These are phyloP conservation scores for Gymnocheta viridis DNA, from an alignment of 2,888 invertebrate genomes.

Conservation along the genomic window DNA sequence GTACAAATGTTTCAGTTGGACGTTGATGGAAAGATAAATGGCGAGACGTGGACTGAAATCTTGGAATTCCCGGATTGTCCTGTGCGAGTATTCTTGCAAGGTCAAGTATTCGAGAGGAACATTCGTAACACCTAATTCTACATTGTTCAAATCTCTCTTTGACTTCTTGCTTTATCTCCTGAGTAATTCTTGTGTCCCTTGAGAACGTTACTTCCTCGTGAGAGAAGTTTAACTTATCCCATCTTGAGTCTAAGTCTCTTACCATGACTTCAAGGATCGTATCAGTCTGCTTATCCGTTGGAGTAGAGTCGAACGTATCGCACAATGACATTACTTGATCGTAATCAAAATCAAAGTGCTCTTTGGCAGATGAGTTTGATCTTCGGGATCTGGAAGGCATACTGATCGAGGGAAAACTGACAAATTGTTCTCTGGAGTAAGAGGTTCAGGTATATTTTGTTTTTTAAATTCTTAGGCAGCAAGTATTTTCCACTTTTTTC, in stretches of 20 bases:
- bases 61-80: neutral
- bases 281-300: neutral
- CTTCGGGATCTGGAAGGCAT: neutral
- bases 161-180: too few relatives aligned
- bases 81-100: neutral
- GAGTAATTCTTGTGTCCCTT: too few relatives aligned
- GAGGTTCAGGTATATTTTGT: too few relatives aligned
- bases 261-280: neutral
- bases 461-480: too few relatives aligned
- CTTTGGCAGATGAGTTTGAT: neutral
- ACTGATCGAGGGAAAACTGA: too few relatives aligned
- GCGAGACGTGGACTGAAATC: neutral
- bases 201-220: neutral
- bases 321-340: neutral
- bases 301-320: neutral
- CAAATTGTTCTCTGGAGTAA: too few relatives aligned
- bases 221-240: neutral
- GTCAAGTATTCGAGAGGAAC: neutral
- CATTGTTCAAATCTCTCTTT: too few relatives aligned
- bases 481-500: too few relatives aligned
- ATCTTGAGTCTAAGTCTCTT: neutral
- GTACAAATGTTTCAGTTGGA: neutral
- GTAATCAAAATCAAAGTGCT: neutral
- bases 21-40: neutral
- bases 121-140: neutral